Evolutionary conservation across 2,113 vertebrate species (phyloP).

Genomic region (Sceloporus undulatus): DNA sequence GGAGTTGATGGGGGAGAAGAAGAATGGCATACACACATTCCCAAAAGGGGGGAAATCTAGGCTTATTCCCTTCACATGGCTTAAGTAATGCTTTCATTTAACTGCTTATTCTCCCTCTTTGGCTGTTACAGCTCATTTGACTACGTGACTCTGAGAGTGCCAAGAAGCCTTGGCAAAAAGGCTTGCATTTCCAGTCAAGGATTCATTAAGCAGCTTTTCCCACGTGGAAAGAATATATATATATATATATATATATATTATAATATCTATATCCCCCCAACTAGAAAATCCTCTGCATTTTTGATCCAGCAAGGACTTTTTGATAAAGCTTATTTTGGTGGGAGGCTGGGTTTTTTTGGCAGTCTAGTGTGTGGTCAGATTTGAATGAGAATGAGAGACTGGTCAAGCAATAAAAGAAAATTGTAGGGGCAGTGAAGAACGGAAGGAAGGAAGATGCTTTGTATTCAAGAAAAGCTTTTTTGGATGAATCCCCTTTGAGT

Average conservation of each 20-base stretch:
- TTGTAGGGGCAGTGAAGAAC: not conserved
- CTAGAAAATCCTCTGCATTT: slow-evolving; percentile 31
- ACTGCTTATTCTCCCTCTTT: slow-evolving; percentile 57
- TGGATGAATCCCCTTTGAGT: not conserved
- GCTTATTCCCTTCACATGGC: slow-evolving; percentile 51
- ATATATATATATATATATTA: slow-evolving; percentile 56
- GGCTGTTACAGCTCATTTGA: slow-evolving; percentile 51
- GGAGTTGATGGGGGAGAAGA: too few relatives aligned
- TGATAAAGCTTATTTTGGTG: slow-evolving; percentile 59
- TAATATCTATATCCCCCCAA: slow-evolving; percentile 54
- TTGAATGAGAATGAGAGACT: slow-evolving; percentile 14
- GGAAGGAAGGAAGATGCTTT: not conserved
- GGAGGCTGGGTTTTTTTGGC: not conserved
- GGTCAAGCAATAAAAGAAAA: not conserved
- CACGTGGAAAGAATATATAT: slow-evolving; percentile 47
- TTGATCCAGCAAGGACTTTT: slow-evolving; percentile 54
- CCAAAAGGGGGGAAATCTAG: slow-evolving; percentile 44
- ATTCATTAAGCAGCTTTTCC: slow-evolving; percentile 80
- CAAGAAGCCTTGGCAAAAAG: slow-evolving; percentile 72
- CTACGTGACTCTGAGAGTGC: slow-evolving; percentile 74
- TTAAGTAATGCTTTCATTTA: slow-evolving; percentile 65
- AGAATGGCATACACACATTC: not conserved
- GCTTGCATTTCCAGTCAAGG: slow-evolving; percentile 64
- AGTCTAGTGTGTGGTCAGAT: slow-evolving; percentile 34
- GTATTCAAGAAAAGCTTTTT: not conserved